Evolutionary conservation across 2,888 invertebrate genomes (phyloP).

Genomic region (Microdon myrmicae): DNA sequence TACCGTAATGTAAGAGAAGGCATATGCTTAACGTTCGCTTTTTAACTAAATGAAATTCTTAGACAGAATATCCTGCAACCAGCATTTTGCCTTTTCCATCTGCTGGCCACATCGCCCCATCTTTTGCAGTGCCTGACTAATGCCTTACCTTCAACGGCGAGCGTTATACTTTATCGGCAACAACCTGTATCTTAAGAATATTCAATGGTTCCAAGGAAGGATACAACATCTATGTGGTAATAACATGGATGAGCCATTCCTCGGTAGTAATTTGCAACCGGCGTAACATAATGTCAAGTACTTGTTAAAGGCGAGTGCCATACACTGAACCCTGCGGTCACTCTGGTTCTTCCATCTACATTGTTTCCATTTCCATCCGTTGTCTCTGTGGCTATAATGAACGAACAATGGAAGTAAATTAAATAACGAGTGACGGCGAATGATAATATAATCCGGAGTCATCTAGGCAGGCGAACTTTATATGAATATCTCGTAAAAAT

Average conservation of each 20-base stretch:
- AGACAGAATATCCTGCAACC: constrained; percentile 1
- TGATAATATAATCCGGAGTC: no score
- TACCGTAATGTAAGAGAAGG: background rate
- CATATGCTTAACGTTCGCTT: constrained; percentile 2
- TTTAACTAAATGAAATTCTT: constrained; percentile 26
- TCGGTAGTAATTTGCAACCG: constrained; percentile 14
- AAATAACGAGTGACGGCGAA: no score
- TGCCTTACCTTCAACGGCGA: background rate
- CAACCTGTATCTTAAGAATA: constrained; percentile 12
- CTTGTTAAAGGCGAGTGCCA: constrained; percentile 25
- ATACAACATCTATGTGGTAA: constrained; percentile 1
- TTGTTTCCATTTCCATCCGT: no score
- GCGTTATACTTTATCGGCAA: background rate
- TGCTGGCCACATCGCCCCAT: constrained; percentile 5
- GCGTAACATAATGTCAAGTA: constrained; percentile 19
- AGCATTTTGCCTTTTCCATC: background rate
- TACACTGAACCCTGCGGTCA: constrained; percentile 14
- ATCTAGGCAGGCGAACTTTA: no score
- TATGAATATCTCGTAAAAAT: no score
- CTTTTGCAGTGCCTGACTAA: background rate
- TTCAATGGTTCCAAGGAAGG: constrained; percentile 12
- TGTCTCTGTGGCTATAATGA: no score
- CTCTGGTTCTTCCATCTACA: no score
- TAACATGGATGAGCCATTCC: background rate
- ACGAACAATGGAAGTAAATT: no score